Conservation (phyloP, 2,113 vertebrate genomes). For the Muntiacus muntjak region DNA sequence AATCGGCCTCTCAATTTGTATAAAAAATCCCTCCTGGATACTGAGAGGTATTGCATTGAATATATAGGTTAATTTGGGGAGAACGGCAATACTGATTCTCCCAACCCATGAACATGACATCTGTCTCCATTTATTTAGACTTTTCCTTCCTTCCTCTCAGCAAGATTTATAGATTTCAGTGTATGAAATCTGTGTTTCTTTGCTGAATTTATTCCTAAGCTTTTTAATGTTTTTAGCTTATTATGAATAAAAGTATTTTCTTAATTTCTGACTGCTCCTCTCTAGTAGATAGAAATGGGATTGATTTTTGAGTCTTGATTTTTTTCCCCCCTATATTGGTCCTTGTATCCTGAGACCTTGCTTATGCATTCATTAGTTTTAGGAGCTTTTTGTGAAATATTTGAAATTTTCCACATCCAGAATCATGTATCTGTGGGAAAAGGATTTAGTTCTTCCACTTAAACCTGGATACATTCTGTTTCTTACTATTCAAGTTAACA, state of each 20-base stretch:
- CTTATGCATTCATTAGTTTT: background rate
- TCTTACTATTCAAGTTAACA: background rate
- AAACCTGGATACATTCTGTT: background rate
- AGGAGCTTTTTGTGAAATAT: background rate
- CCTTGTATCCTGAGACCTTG: background rate
- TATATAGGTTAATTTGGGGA: background rate
- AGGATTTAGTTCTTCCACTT: background rate
- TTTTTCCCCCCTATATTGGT: background rate
- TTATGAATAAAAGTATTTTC: background rate
- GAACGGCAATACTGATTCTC: background rate
- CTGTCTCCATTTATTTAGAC: background rate
- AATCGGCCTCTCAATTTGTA: background rate
- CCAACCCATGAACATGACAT: background rate
- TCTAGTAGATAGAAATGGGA: background rate
- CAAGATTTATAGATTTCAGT: background rate
- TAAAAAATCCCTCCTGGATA: background rate
- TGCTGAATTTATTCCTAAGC: background rate
- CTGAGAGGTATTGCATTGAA: background rate
- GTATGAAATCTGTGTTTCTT: background rate
- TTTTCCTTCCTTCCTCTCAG: background rate
- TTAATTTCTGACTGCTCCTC: background rate
- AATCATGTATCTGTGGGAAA: background rate
- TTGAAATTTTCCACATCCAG: background rate
- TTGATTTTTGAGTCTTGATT: background rate
- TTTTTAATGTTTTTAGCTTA: background rate